Conservation (phyloP, 2,797 vertebrate species). For the Pampus argenteus region DNA sequence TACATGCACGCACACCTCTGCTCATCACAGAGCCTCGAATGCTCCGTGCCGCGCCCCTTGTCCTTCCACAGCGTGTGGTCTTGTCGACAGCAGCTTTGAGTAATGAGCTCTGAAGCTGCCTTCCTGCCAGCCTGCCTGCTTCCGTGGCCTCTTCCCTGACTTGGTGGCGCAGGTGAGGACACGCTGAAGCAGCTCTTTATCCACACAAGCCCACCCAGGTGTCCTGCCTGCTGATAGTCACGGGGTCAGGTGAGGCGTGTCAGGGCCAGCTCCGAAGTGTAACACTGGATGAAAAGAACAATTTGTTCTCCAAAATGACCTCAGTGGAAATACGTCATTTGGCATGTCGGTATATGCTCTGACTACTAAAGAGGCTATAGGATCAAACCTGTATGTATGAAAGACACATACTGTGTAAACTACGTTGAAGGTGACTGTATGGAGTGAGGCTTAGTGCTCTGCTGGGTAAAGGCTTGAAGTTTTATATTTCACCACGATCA, state of each 20-base stretch:
- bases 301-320: slow-evolving; percentile 33
- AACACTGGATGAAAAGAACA: slow-evolving; percentile 47
- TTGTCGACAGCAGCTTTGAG: slow-evolving; percentile 69
- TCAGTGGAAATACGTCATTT: slow-evolving; percentile 35
- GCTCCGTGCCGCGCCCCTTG: slow-evolving; percentile 31
- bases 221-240: slow-evolving; percentile 52
- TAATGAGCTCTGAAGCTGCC: slow-evolving; percentile 68
- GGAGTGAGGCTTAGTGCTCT: neutral
- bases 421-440: neutral
- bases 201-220: slow-evolving; percentile 77
- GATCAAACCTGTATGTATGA: slow-evolving; percentile 1
- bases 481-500: neutral
- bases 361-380: neutral
- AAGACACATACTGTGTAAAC: neutral
- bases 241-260: slow-evolving; percentile 70
- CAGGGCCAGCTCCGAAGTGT: slow-evolving; percentile 56
- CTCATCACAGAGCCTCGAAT: slow-evolving; percentile 13
- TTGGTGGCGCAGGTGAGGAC: slow-evolving; percentile 77
- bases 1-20: neutral
- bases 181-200: slow-evolving; percentile 66
- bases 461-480: neutral
- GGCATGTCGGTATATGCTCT: neutral
- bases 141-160: slow-evolving; percentile 42
- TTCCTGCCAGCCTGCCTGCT: slow-evolving; percentile 27
- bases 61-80: slow-evolving; percentile 65